A percentile compares a stretch with the other conserved stretches of the same genome.
These are phyloP conservation scores for Pleuronectes platessa DNA, from an alignment of 2,113 vertebrate species.

Conservation along the genomic window DNA sequence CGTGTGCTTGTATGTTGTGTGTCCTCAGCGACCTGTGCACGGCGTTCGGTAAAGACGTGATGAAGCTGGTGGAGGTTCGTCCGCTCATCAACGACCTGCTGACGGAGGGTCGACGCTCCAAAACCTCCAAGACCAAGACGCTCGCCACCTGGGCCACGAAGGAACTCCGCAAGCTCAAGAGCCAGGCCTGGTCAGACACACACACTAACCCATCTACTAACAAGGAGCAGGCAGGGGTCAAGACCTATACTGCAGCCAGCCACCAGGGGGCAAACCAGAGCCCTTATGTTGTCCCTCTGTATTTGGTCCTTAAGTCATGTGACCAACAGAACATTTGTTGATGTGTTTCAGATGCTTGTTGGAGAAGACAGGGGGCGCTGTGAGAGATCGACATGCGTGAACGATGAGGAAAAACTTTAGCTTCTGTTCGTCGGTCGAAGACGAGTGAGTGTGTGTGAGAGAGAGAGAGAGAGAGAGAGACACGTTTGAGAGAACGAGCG, in stretches of 20 bases:
- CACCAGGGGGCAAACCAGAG: too few relatives aligned
- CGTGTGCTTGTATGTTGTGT: background rate
- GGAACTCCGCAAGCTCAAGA: slow-evolving; percentile 98
- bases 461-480: slow-evolving; percentile 86
- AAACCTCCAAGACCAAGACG: slow-evolving; percentile 97
- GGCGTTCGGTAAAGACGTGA: slow-evolving; percentile 96
- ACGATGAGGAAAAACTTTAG: slow-evolving; percentile 81
- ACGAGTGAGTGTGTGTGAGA: slow-evolving; percentile 82
- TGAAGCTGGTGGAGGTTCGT: slow-evolving; percentile 96
- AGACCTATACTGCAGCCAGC: too few relatives aligned
- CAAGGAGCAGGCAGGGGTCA: too few relatives aligned
- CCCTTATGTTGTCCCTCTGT: too few relatives aligned
- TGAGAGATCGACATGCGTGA: slow-evolving; percentile 70
- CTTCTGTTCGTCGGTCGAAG: slow-evolving; percentile 87
- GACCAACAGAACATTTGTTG: background rate
- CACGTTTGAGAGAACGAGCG: slow-evolving; percentile 88
- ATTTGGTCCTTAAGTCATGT: background rate
- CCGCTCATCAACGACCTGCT: slow-evolving; percentile 97
- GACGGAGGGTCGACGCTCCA: slow-evolving; percentile 95
- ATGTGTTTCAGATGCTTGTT: slow-evolving; percentile 73
- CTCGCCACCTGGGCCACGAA: slow-evolving; percentile 98
- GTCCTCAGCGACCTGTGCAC: slow-evolving; percentile 91
- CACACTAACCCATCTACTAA: background rate
- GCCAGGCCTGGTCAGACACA: slow-evolving; percentile 91
- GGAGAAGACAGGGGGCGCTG: slow-evolving; percentile 57